phyloP scores from a whole-genome alignment of 64 coral and sea anemone species.

The Stichodactyla helianthus region DNA sequence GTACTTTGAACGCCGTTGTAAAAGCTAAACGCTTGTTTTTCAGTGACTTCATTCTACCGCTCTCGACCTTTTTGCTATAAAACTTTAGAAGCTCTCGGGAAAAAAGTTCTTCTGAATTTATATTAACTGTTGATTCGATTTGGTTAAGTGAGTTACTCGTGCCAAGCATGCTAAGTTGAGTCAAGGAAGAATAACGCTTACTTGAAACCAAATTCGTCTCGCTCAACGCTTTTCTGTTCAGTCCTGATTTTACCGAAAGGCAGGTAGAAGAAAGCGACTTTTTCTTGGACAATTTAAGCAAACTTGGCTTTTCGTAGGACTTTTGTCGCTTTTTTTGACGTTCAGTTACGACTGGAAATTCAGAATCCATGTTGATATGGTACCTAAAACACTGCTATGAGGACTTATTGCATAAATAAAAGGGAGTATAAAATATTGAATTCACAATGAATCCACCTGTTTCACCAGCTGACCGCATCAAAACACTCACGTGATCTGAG shows the following conservation, averaged over 20 bases:
- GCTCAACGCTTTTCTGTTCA: background rate
- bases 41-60: background rate
- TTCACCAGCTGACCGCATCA: conserved; percentile 3
- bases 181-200: conserved; percentile 6
- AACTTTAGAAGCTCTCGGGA: conserved; percentile 58
- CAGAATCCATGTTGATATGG: background rate
- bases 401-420: background rate
- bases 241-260: background rate
- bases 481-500: background rate
- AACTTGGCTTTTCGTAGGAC: background rate
- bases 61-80: conserved; percentile 43
- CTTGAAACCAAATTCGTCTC: conserved; percentile 26
- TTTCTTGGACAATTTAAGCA: background rate
- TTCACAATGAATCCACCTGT: conserved; percentile 12
- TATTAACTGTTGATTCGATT: background rate
- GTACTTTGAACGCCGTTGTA: conserved; percentile 52
- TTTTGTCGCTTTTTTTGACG: background rate
- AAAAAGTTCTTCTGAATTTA: conserved; percentile 44
- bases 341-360: background rate
- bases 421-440: background rate
- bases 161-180: conserved; percentile 24
- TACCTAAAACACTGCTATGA: background rate
- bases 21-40: conserved; percentile 64
- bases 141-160: conserved; percentile 8
- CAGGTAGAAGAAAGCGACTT: conserved; percentile 16